A percentile compares a stretch with the other conserved stretches of the same genome.
Evolutionary conservation across 2,797 vertebrate species (phyloP).

Genomic region (Balearica regulorum): DNA sequence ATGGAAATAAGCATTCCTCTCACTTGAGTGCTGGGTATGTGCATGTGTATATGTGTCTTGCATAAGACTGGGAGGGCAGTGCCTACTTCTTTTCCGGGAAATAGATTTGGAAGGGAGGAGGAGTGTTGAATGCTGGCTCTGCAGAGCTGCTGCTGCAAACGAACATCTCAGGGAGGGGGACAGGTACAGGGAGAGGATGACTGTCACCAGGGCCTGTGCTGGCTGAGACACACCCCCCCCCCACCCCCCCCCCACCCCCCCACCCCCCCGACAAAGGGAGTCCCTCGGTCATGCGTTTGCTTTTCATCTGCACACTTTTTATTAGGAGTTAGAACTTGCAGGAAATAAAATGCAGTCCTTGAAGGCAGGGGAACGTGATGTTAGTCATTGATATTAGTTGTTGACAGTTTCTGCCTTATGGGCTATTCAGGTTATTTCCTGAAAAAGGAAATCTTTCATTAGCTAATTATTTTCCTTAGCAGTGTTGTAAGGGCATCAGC

Average conservation of each 20-base stretch:
- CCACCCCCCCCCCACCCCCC: too few species aligned
- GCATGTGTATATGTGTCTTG: neutral
- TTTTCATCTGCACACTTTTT: neutral
- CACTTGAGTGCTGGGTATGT: neutral
- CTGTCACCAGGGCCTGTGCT: neutral
- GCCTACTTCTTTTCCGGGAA: neutral
- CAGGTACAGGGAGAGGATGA: neutral
- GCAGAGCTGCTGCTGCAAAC: neutral
- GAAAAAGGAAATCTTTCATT: constrained; percentile 49
- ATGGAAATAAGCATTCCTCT: neutral
- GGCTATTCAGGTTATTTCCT: constrained; percentile 1
- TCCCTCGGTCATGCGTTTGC: neutral
- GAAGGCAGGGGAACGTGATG: neutral
- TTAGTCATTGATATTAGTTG: neutral
- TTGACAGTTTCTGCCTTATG: neutral
- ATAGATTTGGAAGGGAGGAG: neutral
- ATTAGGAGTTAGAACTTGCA: neutral
- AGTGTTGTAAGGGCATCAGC: neutral
- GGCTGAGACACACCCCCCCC: neutral
- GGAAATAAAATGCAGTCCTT: constrained; percentile 5
- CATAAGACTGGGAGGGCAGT: neutral
- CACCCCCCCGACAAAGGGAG: neutral
- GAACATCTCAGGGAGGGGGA: neutral
- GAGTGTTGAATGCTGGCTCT: neutral
- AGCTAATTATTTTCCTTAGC: constrained; percentile 31